phyloP scores from a whole-genome alignment of 2,888 invertebrate species.

The Troides oblongomaculatus region DNA sequence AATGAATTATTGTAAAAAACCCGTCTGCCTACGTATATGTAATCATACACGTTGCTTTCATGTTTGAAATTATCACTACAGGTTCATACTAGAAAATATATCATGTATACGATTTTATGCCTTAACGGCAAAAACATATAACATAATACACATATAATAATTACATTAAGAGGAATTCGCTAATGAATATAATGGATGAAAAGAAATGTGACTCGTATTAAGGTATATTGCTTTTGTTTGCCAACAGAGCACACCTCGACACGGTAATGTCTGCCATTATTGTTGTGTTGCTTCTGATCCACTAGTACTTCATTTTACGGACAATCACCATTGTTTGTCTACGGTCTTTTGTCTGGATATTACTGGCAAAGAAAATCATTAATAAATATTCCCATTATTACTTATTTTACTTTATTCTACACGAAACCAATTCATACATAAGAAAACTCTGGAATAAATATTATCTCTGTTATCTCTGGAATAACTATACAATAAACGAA shows the following conservation, averaged over 20 bases:
- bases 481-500: background rate
- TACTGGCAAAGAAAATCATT: constrained; percentile 1
- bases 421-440: background rate
- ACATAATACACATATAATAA: constrained; percentile 2
- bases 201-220: constrained; percentile 66
- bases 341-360: constrained; percentile 38
- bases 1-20: too few species aligned
- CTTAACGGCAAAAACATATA: background rate
- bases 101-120: too few species aligned
- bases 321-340: constrained; percentile 66
- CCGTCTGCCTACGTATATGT: too few species aligned
- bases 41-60: too few species aligned
- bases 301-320: constrained; percentile 40
- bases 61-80: too few species aligned
- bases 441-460: background rate
- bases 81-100: too few species aligned
- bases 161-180: constrained; percentile 30
- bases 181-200: constrained; percentile 48
- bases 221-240: constrained; percentile 60
- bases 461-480: too few species aligned
- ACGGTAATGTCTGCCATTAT: constrained; percentile 55
- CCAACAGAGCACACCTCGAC: constrained; percentile 53
- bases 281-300: constrained; percentile 42
- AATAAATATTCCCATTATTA: background rate
- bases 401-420: background rate